These are phyloP conservation scores for Latrodectus geometricus DNA, from an alignment of 1,140 invertebrate genomes.

Conservation along the genomic window DNA sequence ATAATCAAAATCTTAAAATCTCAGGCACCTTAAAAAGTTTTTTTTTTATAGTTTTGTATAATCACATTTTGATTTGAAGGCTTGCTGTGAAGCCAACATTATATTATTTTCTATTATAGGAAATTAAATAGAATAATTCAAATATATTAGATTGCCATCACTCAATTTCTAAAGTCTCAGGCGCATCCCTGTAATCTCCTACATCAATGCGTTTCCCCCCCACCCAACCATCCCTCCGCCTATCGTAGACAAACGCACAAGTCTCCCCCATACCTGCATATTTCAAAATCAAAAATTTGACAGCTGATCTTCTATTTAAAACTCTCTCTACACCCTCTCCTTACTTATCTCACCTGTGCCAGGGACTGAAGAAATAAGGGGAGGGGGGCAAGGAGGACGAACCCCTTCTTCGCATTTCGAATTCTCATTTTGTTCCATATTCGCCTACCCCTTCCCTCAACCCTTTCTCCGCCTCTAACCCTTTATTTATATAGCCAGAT, in stretches of 20 bases:
- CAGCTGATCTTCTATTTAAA: conserved; percentile 58
- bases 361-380: not conserved
- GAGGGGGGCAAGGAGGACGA: not conserved
- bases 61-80: no score
- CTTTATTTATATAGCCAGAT: conserved; percentile 61
- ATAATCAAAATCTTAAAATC: no score
- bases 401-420: conserved; percentile 15
- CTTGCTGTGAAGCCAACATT: no score
- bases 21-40: no score
- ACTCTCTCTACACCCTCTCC: conserved; percentile 5
- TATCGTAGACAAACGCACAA: no score
- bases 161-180: no score
- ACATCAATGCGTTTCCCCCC: not conserved
- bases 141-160: no score
- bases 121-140: no score
- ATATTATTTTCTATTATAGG: no score
- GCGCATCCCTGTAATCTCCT: no score
- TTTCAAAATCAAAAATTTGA: conserved; percentile 18
- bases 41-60: no score
- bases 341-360: conserved; percentile 3
- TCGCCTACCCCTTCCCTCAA: conserved; percentile 8
- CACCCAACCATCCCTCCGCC: not conserved
- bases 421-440: conserved; percentile 55
- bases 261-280: not conserved
- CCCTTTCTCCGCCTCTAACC: not conserved